Base-by-base conservation (phyloP, 2,113 vertebrate species). In the Coregonus clupeaformis region DNA sequence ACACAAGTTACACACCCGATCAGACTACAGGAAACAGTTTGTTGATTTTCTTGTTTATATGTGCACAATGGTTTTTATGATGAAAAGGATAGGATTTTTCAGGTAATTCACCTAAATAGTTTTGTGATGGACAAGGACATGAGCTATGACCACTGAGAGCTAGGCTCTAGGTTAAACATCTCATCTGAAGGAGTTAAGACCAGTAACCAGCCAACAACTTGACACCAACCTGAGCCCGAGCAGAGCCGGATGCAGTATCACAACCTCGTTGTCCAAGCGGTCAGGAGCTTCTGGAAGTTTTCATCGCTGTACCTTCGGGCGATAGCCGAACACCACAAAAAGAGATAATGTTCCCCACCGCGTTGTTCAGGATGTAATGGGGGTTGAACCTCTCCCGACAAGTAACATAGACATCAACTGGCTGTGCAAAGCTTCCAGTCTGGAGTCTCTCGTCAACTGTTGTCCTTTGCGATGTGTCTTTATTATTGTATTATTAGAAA, bases 311-410 rank as follows among this genome's bases (percentile, higher is more conserved):
- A 96, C 32, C n/a, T n/a, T 97, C 94, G 6, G 95, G 73, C 94
- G 94, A 74, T 91, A 91, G 20, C 96, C 96, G 42, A 98, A 97
- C 76, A 93, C 76, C 85, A 97, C 79, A 18, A 92, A 92, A 94
- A 32, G 89, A 93, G 72, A 97, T 94, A 36, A 96, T 90, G 82
- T 97, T 97, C 0, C 93, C 86, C 84, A 97, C 93, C 20, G 94
- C 94, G 2, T 85, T 90, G 5, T 92, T 92, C 49, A 97, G 79
- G 45, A 84, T 93, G 80, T 91, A 93, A 5, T 94, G 93, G 69
- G 96, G 94, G 72, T 97, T 84, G 86, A 97, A 96, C 94, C 92
- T 73, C 90, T 89, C 32, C 93, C 96, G 98, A 82, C 52, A 68
- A 45, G 77, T 67, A 42, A 36, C 16, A 32, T 30, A 67, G 1